Evolutionary conservation across 2,113 vertebrate species (phyloP), one percentile per base, ranked within the genome.

Genomic region (Mastomys coucha): DNA sequence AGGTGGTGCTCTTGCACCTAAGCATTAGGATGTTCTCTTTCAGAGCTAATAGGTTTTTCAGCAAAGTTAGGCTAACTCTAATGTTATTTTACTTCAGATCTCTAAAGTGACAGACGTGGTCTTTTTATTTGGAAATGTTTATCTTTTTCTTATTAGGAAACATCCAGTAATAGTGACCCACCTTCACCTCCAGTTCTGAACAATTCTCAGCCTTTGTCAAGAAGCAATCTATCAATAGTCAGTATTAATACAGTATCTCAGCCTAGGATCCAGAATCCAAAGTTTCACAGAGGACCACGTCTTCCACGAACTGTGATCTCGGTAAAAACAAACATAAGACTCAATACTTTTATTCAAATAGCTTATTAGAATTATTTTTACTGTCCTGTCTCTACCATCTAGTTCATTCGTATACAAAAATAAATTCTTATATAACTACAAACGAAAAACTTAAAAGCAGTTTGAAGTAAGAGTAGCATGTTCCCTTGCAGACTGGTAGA

Each of bases 161-260:
- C 98, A 42, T 99, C 98, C 85, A 99, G 98, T 98, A 99, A 99
- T 91, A 99, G 99, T 63, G 99, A 98, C 4, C 99, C 99, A 28
- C 98, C 99, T 8, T 99, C 99, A 94, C 99, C 99, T 73, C 98
- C 98, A 73, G 63, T 98, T 96, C 97, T 98, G 87, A 98, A 93
- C 97, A 87, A 92, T 89, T 98, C 98, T 70, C 99, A 98, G 85
- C 97, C 97, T 67, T 96, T 98, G 42, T 94, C 98, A 98, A 98
- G 99, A 98, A 99, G 98, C 63, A 99, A 99, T 98, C 97, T 99
- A 42, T 98, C 99, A 6, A 98, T 99, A 56, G 99, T 99, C 97
- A 99, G 98, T 98, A 99, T 99, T 98, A 99, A 99, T 98, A 99
- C 99, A 0, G 99, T 99, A 90, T 98, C 97, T 93, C 99, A 98